Evolutionary conservation across 2,797 vertebrate genomes (phyloP).

Genomic region (Mormyrops attenuatus): DNA sequence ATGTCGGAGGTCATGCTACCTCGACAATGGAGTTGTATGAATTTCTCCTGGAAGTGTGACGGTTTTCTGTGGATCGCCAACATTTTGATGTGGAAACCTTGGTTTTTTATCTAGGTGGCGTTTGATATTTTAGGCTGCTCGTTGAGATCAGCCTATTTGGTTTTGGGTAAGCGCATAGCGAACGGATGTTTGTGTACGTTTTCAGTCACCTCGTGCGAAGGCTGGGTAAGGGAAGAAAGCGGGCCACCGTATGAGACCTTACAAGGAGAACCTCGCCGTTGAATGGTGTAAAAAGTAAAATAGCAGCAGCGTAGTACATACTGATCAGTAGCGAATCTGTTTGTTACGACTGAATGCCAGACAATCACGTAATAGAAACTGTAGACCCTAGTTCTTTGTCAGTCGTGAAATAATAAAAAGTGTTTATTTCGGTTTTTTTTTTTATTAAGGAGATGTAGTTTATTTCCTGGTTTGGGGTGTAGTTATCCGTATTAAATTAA

Average conservation of each 20-base stretch:
- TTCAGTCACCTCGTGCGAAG: neutral
- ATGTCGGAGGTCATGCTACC: slow-evolving; percentile 66
- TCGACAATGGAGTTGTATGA: slow-evolving; percentile 90
- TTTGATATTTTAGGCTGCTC: neutral
- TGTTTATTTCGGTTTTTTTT: neutral
- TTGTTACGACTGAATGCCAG: neutral
- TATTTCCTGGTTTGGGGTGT: neutral
- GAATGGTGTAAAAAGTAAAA: neutral
- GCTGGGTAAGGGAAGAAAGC: neutral
- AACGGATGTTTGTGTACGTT: neutral
- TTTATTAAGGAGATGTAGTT: neutral
- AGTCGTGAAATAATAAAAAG: neutral
- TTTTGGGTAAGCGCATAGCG: neutral
- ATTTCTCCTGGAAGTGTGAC: slow-evolving; percentile 71
- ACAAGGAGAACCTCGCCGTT: neutral
- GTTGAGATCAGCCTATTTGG: neutral
- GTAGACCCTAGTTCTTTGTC: neutral
- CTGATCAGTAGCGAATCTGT: neutral
- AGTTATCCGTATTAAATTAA: neutral
- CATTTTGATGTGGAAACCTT: slow-evolving; percentile 55
- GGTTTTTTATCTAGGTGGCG: slow-evolving; percentile 66
- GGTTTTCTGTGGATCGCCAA: slow-evolving; percentile 65
- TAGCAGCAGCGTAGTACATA: neutral
- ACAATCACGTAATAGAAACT: neutral
- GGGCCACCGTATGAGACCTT: neutral